Conservation (phyloP, 2,888 invertebrate genomes). For the Zelleria hepariella region DNA sequence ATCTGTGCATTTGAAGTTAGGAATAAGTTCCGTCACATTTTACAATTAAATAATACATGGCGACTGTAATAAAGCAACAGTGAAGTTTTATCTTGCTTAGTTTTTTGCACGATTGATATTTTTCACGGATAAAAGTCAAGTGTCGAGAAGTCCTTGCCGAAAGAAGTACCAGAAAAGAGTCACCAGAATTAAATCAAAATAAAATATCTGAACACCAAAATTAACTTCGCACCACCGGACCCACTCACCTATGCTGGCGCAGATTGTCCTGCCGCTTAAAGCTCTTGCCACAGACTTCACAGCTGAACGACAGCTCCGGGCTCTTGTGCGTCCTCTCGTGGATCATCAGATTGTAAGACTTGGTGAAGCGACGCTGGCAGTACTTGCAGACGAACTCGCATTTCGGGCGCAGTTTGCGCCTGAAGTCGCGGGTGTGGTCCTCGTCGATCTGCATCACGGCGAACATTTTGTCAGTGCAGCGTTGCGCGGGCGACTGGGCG, state of each 20-base stretch:
- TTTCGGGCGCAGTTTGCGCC: constrained; percentile 91
- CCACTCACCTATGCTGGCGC: constrained; percentile 90
- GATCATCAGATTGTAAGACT: constrained; percentile 98
- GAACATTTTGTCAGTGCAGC: constrained; percentile 80
- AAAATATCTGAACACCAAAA: background rate
- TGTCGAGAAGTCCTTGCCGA: too few species aligned
- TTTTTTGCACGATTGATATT: too few species aligned
- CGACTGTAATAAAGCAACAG: too few species aligned
- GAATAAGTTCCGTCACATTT: too few species aligned
- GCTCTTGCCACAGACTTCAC: constrained; percentile 97
- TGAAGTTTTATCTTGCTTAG: too few species aligned
- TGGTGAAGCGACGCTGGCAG: constrained; percentile 97
- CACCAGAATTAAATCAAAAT: too few species aligned
- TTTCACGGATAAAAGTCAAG: too few species aligned
- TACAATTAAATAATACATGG: too few species aligned
- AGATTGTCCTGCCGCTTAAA: constrained; percentile 98
- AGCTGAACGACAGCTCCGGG: constrained; percentile 95
- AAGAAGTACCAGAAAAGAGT: too few species aligned
- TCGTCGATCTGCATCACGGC: constrained; percentile 93
- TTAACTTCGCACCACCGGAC: background rate
- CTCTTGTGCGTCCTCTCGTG: constrained; percentile 99
- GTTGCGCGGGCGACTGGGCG: constrained; percentile 63
- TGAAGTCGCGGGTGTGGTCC: constrained; percentile 88
- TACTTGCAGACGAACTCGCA: constrained; percentile 99
- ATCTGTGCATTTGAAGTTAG: too few species aligned